Evolutionary conservation across 2,888 invertebrate genomes (phyloP), one percentile per base, ranked within the genome.

Genomic region (Pyrochroa serraticornis): DNA sequence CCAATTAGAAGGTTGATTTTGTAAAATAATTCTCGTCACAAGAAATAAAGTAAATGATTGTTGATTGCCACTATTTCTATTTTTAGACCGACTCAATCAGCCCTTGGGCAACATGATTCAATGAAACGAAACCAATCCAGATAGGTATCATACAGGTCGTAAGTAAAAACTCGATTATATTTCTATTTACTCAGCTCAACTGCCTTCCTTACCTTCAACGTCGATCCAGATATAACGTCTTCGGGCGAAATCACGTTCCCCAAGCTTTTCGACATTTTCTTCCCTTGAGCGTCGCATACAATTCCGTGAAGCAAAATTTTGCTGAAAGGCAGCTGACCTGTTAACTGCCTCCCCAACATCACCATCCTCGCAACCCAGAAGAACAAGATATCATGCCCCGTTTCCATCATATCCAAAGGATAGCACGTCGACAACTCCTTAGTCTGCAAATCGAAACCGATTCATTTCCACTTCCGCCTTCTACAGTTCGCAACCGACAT

Each of bases 351-450:
- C 0, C 97, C 95, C 71, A 99, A 87, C 87, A 99, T 98, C 0
- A 98, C 98, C 99, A 99, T 99, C 60, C 97, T 85, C 0, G 98
- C 98, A 3, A 99, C 99, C 99, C 99, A 99, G 82, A 99, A 99
- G 85, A 99, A 99, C 42, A 99, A 79, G 72, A 99, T 99, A 73
- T 94, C 99, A 76, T 98, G 95, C 0, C 99, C 97, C 0, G 97
- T 98, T 81, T 99, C 99, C 68, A 99, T 82, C 39, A 99, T 78
- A 0, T 90, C 87, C 0, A 94, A 91, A 0, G 99, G 99, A 82
- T 96, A 99, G 60, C 69, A 68, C 42, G 69, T 70, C 7, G 51
- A 14, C 3, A 75, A 55, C 45, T 89, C 88, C 37, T 81, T 77
- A 0, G 85, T 87, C 83, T 86, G 69, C 39, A 76, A 75, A 34